phyloP scores from a whole-genome alignment of 2,113 vertebrate genomes.

The Grammomys dolichurus region DNA sequence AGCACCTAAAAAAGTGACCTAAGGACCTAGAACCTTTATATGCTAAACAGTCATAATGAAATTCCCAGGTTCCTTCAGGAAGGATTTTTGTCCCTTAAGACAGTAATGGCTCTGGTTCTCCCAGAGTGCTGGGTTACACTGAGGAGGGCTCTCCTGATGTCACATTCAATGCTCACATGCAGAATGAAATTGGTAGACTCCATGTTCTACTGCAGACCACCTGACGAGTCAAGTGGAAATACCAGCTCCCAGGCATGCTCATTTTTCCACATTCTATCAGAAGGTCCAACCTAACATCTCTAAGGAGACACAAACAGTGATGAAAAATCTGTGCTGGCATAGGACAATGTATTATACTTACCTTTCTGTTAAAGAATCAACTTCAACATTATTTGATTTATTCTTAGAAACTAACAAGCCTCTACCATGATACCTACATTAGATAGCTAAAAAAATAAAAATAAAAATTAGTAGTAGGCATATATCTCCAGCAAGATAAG shows the following conservation, averaged over 20 bases:
- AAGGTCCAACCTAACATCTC: background rate
- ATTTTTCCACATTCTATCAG: background rate
- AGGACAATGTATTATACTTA: background rate
- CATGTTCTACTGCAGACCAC: background rate
- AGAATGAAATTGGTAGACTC: background rate
- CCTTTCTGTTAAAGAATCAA: background rate
- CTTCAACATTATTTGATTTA: background rate
- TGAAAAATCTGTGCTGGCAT: background rate
- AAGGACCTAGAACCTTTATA: background rate
- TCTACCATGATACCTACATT: background rate
- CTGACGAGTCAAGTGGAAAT: background rate
- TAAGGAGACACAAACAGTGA: background rate
- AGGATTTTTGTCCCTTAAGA: background rate
- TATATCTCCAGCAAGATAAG: background rate
- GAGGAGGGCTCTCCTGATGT: background rate
- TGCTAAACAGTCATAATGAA: background rate
- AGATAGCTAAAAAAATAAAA: background rate
- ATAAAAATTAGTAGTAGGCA: background rate
- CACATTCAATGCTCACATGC: fast-evolving
- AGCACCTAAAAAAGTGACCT: background rate
- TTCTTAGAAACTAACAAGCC: background rate
- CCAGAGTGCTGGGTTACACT: fast-evolving
- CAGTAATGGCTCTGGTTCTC: background rate
- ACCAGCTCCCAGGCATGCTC: background rate
- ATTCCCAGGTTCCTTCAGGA: background rate